Conservation (phyloP, 2,113 vertebrate species). For the Nycticorax nycticorax region DNA sequence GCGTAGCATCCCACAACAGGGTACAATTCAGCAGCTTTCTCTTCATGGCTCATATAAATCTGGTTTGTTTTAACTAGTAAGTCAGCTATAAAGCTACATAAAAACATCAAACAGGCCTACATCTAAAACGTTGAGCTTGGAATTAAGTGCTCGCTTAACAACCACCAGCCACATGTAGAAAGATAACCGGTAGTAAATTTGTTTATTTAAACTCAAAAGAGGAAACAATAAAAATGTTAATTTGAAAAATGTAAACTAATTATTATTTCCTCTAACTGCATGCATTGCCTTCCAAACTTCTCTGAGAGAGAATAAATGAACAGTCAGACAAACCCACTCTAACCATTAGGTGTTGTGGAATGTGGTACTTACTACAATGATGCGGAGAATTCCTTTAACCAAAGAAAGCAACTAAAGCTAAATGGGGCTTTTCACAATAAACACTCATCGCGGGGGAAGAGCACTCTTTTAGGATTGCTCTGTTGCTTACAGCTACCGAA, state of each 20-base stretch:
- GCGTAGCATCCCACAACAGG: neutral
- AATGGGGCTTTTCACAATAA: neutral
- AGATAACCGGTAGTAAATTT: neutral
- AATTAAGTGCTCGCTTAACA: neutral
- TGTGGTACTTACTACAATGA: neutral
- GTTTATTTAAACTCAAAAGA: constrained; percentile 18
- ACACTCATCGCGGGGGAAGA: neutral
- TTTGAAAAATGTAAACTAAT: neutral
- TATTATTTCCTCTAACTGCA: neutral
- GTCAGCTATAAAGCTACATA: neutral
- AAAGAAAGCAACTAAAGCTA: neutral
- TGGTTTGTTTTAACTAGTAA: neutral
- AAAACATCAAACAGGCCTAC: neutral
- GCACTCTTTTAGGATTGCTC: neutral
- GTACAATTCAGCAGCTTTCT: neutral
- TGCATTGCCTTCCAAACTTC: neutral
- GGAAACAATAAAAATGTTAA: constrained; percentile 9
- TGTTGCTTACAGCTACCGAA: neutral
- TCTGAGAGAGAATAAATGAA: neutral
- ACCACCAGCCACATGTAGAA: neutral
- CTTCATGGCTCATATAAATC: neutral
- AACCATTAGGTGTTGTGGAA: neutral
- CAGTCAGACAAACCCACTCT: neutral
- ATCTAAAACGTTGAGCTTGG: neutral
- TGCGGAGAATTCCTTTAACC: neutral